phyloP scores from a whole-genome alignment of 2,113 vertebrate species.

The Paralichthys olivaceus region DNA sequence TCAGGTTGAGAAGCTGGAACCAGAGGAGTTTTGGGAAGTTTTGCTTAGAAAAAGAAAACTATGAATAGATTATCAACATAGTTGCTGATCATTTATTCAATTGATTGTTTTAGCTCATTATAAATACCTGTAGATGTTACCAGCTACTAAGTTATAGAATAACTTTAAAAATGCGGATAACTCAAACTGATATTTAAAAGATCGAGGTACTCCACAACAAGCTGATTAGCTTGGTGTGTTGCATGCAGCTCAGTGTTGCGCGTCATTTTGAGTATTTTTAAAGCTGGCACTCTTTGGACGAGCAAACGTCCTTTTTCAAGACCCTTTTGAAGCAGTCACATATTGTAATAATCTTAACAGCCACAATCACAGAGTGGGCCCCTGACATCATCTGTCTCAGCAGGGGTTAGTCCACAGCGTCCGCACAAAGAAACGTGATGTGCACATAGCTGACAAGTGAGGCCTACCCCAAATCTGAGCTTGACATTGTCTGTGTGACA shows the following conservation, averaged over 20 bases:
- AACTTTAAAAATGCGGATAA: too few relatives aligned
- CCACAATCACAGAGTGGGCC: constrained; percentile 16
- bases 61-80: too few relatives aligned
- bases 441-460: constrained; percentile 44
- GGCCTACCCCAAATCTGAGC: constrained; percentile 42
- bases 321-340: constrained; percentile 21
- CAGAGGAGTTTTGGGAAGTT: background rate
- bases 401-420: constrained; percentile 34
- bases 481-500: constrained; percentile 46
- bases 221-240: background rate
- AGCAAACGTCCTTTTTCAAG: background rate
- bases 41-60: background rate
- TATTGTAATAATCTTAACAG: constrained; percentile 20
- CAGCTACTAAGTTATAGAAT: background rate
- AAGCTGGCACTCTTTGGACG: background rate
- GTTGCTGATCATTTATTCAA: background rate
- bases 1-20: too few relatives aligned
- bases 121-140: background rate
- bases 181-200: background rate
- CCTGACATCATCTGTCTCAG: constrained; percentile 29
- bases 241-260: background rate
- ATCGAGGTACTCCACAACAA: background rate
- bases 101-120: background rate
- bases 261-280: background rate
- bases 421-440: constrained; percentile 20